These are phyloP conservation scores for Drosophila guanche DNA, from an alignment of 1,140 invertebrate genomes.

Conservation along the genomic window DNA sequence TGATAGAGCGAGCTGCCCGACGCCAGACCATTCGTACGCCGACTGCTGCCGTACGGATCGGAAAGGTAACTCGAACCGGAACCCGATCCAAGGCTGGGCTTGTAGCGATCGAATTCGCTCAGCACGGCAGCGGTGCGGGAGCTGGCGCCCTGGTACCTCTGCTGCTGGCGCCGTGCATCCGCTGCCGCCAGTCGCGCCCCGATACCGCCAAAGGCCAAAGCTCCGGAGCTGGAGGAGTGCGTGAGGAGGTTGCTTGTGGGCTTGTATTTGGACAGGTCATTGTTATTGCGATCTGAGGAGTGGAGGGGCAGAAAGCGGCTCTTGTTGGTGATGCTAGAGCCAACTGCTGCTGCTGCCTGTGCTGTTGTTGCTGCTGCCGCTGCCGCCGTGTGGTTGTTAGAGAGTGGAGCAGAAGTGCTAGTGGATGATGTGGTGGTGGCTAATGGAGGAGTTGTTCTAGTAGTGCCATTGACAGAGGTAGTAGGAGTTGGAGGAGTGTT, in stretches of 20 bases:
- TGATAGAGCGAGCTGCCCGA: conserved; percentile 59
- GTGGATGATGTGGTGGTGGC: conserved; percentile 37
- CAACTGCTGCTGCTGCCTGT: conserved; percentile 23
- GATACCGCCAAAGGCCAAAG: conserved; percentile 78
- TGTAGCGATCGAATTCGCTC: conserved; percentile 72
- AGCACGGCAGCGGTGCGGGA: conserved; percentile 78
- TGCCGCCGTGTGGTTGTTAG: conserved; percentile 64
- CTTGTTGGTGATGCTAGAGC: conserved; percentile 44
- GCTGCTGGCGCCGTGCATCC: conserved; percentile 63
- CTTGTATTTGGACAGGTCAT: conserved; percentile 75
- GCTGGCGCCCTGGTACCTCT: conserved; percentile 68
- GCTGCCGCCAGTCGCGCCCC: conserved; percentile 73
- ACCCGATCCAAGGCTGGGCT: conserved; percentile 34
- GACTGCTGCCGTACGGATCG: conserved; percentile 56
- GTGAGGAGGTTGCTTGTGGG: conserved; percentile 62
- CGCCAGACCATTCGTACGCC: conserved; percentile 50
- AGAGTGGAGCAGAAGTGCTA: conserved; percentile 50
- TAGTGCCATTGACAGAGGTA: conserved; percentile 24
- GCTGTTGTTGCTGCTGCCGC: conserved; percentile 40
- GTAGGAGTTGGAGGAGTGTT: conserved; percentile 31
- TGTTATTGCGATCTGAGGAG: conserved; percentile 75
- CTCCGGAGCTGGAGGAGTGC: conserved; percentile 79
- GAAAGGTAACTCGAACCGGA: conserved; percentile 62
- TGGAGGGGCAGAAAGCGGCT: conserved; percentile 64
- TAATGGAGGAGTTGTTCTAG: conserved; percentile 25